These are phyloP conservation scores for Perithous albicinctus DNA, from an alignment of 2,888 invertebrate species.

Conservation along the genomic window DNA sequence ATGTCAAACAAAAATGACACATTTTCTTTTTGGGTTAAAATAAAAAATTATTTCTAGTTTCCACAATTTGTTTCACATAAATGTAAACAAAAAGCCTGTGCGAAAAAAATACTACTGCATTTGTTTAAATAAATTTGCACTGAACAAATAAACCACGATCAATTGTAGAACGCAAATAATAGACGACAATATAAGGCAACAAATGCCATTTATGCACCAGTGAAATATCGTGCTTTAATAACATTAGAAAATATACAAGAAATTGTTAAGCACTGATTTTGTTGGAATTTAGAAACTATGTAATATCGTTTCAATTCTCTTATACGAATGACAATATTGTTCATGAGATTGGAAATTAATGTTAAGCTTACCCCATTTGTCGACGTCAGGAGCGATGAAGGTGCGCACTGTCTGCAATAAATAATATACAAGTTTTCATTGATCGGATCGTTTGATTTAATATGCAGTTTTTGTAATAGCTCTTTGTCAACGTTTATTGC, in stretches of 20 bases:
- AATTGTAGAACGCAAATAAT: background rate
- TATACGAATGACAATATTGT: no score
- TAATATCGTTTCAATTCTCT: no score
- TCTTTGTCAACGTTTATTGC: constrained; percentile 51
- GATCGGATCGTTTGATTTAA: constrained; percentile 42
- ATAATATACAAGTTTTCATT: constrained; percentile 18
- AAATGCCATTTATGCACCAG: background rate
- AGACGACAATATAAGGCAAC: background rate
- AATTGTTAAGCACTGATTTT: background rate
- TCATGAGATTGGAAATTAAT: background rate
- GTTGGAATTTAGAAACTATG: no score
- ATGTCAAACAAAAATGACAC: no score
- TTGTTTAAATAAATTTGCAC: no score
- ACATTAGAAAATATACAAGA: constrained; percentile 16
- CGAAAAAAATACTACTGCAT: no score
- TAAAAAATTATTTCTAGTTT: no score
- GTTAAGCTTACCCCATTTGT: constrained; percentile 57
- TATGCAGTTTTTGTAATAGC: constrained; percentile 43
- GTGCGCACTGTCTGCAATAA: constrained; percentile 60
- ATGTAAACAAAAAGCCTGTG: no score
- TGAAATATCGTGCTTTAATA: constrained; percentile 36
- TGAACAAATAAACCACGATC: no score
- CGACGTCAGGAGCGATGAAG: constrained; percentile 32
- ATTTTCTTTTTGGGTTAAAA: no score
- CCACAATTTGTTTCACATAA: no score